Evolutionary conservation across 1,140 invertebrate genomes (phyloP), one percentile per base, ranked within the genome.

Genomic region (Oncopodura yosiiana): DNA sequence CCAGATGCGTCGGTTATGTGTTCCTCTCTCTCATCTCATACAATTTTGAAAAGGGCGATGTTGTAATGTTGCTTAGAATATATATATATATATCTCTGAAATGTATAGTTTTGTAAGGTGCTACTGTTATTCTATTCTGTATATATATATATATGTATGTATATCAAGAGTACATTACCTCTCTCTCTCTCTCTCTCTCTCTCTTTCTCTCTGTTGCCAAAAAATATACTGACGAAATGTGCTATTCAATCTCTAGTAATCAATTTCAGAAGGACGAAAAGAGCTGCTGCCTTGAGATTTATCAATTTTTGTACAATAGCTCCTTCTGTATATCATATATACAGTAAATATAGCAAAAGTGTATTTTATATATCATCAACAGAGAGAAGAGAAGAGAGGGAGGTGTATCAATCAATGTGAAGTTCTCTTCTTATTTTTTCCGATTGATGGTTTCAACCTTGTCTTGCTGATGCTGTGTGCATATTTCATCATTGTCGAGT

Each of bases 1-100:
- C 54, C 56, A 61, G 62, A 58, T 60, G 58, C 54, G 58, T 38
- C 61, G 56, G 29, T 46, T 60, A n/a, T n/a, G n/a, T 60, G 56
- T 56, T 54, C 56, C 49, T 56, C 46, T 58, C 27, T 19, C 5
- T 27, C 19, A 8, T 45, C 43, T 24, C 53, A 43, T 52, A 37
- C 51, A 21, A 11, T 41, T 5, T 1, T 29, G 9, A 26, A n/a
- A n/a, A n/a, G n/a, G n/a, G n/a, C n/a, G n/a, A n/a, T n/a, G n/a
- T n/a, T n/a, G n/a, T n/a, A n/a, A n/a, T n/a, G n/a, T n/a, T n/a
- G n/a, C n/a, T n/a, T 19, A 16, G 14, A 39, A 19, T 39, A 39
- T 19, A 39, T 6, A 19, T 9, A 19, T 39, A 39, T 19, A 16
- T 39, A 39, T 19, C 37, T 39, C 1, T 19, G 16, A 19, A 6